Conservation (phyloP, 2,888 invertebrate genomes). For the Eilema griseolum region DNA sequence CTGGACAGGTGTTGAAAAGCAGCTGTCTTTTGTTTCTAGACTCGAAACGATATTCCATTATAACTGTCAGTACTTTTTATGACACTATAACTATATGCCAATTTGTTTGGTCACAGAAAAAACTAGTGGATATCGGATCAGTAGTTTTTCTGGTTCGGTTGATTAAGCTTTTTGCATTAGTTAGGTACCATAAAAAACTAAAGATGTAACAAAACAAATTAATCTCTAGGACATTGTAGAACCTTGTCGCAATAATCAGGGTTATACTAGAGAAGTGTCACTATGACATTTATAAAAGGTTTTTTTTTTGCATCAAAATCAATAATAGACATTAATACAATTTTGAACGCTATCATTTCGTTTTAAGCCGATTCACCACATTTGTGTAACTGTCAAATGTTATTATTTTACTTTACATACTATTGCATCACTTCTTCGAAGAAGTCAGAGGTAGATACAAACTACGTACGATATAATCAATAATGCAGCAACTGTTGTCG, state of each 20-base stretch:
- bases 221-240: background rate
- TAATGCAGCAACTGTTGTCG: background rate
- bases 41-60: background rate
- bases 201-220: conserved; percentile 1
- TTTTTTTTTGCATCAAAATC: background rate
- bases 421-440: background rate
- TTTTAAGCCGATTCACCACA: background rate
- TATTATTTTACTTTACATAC: background rate
- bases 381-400: background rate
- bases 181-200: conserved; percentile 3
- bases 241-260: conserved; percentile 1
- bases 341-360: no score
- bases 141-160: conserved; percentile 1
- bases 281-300: background rate
- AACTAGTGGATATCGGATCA: background rate
- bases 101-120: background rate
- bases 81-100: background rate
- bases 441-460: background rate
- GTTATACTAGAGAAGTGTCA: background rate
- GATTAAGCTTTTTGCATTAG: background rate
- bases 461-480: background rate
- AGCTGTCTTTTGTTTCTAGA: conserved; percentile 6
- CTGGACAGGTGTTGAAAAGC: conserved; percentile 9
- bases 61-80: background rate
- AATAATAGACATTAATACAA: no score